These are phyloP conservation scores for Cisticola juncidis DNA, from an alignment of 2,113 vertebrate species.

Conservation along the genomic window DNA sequence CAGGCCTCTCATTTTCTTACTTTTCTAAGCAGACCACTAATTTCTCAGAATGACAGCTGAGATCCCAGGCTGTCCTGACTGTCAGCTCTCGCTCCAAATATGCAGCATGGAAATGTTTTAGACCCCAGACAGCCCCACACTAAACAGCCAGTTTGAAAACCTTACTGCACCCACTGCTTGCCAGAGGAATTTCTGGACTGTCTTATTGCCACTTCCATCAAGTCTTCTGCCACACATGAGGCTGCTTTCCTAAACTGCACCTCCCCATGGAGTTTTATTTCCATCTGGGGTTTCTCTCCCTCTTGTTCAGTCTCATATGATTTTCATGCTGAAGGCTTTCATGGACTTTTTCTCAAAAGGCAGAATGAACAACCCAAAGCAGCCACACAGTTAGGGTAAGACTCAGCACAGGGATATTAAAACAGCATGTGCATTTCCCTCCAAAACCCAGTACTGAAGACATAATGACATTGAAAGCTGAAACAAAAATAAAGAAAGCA, in stretches of 20 bases:
- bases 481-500: background rate
- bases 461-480: background rate
- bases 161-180: background rate
- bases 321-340: background rate
- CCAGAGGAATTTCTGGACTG: background rate
- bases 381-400: background rate
- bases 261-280: background rate
- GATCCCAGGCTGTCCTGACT: background rate
- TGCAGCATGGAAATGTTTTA: background rate
- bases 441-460: background rate
- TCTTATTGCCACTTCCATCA: background rate
- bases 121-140: background rate
- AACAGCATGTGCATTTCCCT: background rate
- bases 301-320: background rate
- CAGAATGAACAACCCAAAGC: background rate
- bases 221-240: background rate
- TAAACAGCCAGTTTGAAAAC: background rate
- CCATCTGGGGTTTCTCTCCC: background rate
- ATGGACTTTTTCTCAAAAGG: background rate
- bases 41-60: background rate
- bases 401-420: background rate
- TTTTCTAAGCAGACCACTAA: background rate
- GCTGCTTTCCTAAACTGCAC: background rate
- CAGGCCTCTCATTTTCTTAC: background rate
- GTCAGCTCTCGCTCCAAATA: background rate